Conservation (phyloP, 2,888 invertebrate genomes). For the Cabera pusaria region DNA sequence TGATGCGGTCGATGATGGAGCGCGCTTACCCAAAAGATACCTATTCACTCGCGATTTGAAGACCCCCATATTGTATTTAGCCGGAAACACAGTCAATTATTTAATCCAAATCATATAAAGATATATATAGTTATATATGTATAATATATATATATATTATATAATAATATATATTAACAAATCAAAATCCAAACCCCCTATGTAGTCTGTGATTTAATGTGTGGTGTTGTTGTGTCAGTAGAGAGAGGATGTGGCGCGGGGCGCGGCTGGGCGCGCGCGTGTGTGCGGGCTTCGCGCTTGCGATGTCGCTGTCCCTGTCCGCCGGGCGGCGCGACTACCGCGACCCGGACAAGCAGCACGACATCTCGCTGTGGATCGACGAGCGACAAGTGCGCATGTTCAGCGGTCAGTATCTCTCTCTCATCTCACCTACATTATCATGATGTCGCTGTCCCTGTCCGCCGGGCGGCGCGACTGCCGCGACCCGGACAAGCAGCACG, state of each 20-base stretch:
- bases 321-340: slow-evolving; percentile 69
- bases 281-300: slow-evolving; percentile 65
- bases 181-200: no score
- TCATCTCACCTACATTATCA: slow-evolving; percentile 18
- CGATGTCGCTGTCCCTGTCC: slow-evolving; percentile 64
- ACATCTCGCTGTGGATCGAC: slow-evolving; percentile 94
- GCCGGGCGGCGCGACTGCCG: slow-evolving; percentile 69
- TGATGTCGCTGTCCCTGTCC: slow-evolving; percentile 36
- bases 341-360: slow-evolving; percentile 67
- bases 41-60: no score
- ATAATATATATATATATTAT: no score
- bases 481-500: slow-evolving; percentile 67
- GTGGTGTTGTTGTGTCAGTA: neutral
- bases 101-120: no score
- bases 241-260: slow-evolving; percentile 67
- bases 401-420: slow-evolving; percentile 84
- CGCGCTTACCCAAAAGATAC: no score
- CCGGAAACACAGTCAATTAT: no score
- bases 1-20: no score
- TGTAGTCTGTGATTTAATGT: no score
- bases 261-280: slow-evolving; percentile 64
- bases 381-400: slow-evolving; percentile 95
- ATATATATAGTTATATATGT: no score
- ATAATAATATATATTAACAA: no score
- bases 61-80: no score